Evolutionary conservation across 35 echinoderm and acorn worm species (phyloP).

Genomic region (Amphiura filiformis): DNA sequence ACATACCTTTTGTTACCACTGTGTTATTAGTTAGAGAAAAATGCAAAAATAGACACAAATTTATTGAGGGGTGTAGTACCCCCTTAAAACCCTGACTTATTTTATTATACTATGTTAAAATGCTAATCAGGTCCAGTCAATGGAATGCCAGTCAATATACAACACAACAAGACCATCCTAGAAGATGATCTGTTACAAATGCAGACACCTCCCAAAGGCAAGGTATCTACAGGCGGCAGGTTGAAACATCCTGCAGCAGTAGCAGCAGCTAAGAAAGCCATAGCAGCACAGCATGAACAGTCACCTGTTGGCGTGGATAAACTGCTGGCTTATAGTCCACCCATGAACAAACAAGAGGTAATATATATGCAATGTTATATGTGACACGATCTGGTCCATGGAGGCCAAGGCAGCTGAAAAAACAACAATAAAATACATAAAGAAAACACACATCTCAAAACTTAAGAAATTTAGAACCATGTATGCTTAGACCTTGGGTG

Average conservation of each 20-base stretch:
- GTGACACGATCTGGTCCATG: no score
- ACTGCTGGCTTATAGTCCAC: slow-evolving; percentile 65
- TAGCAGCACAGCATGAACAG: not conserved
- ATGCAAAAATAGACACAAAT: no score
- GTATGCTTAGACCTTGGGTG: no score
- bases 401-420: no score
- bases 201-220: slow-evolving; percentile 51
- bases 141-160: not conserved
- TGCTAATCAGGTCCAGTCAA: not conserved
- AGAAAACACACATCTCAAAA: not conserved
- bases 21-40: no score
- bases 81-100: no score
- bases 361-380: no score
- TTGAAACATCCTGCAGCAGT: not conserved
- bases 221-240: not conserved
- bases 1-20: no score
- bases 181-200: slow-evolving; percentile 83
- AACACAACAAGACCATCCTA: slow-evolving; percentile 8
- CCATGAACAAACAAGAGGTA: not conserved
- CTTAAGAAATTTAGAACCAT: not conserved
- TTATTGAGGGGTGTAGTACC: no score
- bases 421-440: no score
- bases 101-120: no score
- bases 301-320: slow-evolving; percentile 57
- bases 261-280: slow-evolving; percentile 4